Base-by-base conservation (phyloP, 2,888 invertebrate genomes). In the Noctua comes region DNA sequence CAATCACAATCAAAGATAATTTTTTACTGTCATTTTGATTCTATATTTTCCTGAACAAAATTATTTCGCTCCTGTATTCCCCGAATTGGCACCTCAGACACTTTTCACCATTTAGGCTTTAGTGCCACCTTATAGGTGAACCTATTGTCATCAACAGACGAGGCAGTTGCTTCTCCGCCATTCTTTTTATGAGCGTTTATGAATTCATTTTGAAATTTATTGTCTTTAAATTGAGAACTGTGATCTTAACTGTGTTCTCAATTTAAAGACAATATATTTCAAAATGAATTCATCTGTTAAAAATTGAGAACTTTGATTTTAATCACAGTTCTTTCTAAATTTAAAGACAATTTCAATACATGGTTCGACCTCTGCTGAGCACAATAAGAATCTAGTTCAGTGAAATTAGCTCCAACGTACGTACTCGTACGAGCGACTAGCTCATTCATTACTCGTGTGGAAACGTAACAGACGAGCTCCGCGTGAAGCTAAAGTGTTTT, bases 401-500 rank as follows among this genome's bases (percentile, higher is more conserved):
- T 76, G 48, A 51, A 70, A 83, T 68, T 64, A 71, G 57, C 64
- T 76, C 13, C 21, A 18, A n/a, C 54, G 16, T 68, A 54, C 10
- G 16, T 27, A 48, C n/a, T 71, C 62, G 10, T 68, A 27, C 46
- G 57, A 69, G 54, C n/a, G 64, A 51, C 59, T 72, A 43, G 51
- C 31, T 80, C 54, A 65, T 54, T 65, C 48, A 43, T 64, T 36
- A 46, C 69, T 62, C 21, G 7, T 76, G 24, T 62, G 69, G 24
- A 46, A 71, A 51, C 21, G 24, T 64, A 68, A 79, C 59, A 80
- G 71, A 69, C 65, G 68, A 72, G 46, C n/a, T 75, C 27, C 48
- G 21, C 13, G 46, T 21, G 31, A 11, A 40, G 43, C 21, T 57
- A 2, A 43, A 62, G 8, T n/a, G 65, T 11, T 43, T 36, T 27